These are phyloP conservation scores for Microplitis mediator DNA, from an alignment of 1,140 invertebrate genomes.

Conservation along the genomic window DNA sequence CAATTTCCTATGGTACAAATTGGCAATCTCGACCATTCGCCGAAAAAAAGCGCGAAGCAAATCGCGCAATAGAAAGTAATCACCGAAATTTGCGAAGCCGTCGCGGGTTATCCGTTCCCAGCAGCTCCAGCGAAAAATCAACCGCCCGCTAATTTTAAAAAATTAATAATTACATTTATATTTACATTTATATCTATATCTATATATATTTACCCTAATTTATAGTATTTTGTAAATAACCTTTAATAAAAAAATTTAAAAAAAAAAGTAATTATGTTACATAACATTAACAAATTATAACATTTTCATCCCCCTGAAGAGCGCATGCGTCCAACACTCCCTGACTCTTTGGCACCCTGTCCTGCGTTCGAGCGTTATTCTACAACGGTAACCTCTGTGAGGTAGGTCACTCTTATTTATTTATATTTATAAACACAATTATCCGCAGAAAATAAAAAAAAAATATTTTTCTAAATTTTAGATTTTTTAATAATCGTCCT, in stretches of 20 bases:
- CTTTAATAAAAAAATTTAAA: too few relatives aligned
- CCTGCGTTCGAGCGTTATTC: slow-evolving; percentile 35
- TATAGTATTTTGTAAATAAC: too few relatives aligned
- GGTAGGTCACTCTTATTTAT: slow-evolving; percentile 41
- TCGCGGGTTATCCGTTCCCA: slow-evolving; percentile 44
- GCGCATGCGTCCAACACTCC: slow-evolving; percentile 3
- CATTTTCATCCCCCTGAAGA: not conserved
- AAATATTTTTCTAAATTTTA: not conserved
- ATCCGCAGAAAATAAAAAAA: not conserved
- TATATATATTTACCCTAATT: too few relatives aligned
- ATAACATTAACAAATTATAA: slow-evolving; percentile 7
- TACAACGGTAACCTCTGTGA: slow-evolving; percentile 42
- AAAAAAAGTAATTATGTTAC: too few relatives aligned
- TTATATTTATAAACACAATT: not conserved
- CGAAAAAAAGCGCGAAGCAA: slow-evolving; percentile 18
- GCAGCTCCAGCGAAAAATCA: slow-evolving; percentile 44
- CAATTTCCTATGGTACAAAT: slow-evolving; percentile 40
- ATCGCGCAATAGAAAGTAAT: slow-evolving; percentile 11
- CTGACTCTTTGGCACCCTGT: not conserved
- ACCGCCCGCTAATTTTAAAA: slow-evolving; percentile 33
- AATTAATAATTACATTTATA: too few relatives aligned
- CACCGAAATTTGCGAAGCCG: slow-evolving; percentile 32
- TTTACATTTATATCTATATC: too few relatives aligned
- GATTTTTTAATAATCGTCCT: too few relatives aligned
- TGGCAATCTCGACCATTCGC: slow-evolving; percentile 37